Percentiles rank a stretch among this genome's conserved stretches.
phyloP scores from a whole-genome alignment of 2,113 vertebrate species.

The Neodontobutis hainanensis region DNA sequence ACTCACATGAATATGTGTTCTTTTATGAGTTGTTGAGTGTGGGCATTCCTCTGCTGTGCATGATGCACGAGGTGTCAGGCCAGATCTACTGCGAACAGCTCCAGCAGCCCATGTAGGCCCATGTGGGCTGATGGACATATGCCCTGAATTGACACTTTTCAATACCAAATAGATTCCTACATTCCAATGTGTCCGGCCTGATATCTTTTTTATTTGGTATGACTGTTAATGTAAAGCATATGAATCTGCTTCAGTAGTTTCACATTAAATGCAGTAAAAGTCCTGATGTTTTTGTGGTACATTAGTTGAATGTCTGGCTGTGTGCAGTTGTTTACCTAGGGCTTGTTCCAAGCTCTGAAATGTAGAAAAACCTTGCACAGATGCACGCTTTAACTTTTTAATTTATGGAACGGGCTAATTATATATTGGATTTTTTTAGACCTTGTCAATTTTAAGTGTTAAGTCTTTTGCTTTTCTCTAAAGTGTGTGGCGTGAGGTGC shows the following conservation, averaged over 20 bases:
- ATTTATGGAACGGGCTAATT: too few relatives aligned
- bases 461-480: neutral
- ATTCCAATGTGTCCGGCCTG: slow-evolving; percentile 3
- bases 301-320: neutral
- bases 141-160: neutral
- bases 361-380: neutral
- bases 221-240: too few relatives aligned
- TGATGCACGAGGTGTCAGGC: slow-evolving; percentile 84
- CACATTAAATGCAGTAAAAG: neutral
- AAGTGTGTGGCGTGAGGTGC: slow-evolving; percentile 1
- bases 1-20: slow-evolving; percentile 87
- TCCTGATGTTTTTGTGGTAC: neutral
- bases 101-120: slow-evolving; percentile 25
- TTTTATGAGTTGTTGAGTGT: slow-evolving; percentile 91
- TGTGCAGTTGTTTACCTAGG: neutral
- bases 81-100: slow-evolving; percentile 85
- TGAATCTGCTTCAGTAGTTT: too few relatives aligned
- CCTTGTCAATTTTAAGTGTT: neutral
- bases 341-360: neutral
- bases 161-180: neutral
- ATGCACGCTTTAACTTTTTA: neutral
- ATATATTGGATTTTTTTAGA: neutral
- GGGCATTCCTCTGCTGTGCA: slow-evolving; percentile 87
- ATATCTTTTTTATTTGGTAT: too few relatives aligned
- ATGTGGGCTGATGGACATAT: neutral